A percentile compares a stretch with the other conserved stretches of the same genome.
Evolutionary conservation across 2,888 invertebrate genomes (phyloP).

Genomic region (Listrodromus nycthemerus): DNA sequence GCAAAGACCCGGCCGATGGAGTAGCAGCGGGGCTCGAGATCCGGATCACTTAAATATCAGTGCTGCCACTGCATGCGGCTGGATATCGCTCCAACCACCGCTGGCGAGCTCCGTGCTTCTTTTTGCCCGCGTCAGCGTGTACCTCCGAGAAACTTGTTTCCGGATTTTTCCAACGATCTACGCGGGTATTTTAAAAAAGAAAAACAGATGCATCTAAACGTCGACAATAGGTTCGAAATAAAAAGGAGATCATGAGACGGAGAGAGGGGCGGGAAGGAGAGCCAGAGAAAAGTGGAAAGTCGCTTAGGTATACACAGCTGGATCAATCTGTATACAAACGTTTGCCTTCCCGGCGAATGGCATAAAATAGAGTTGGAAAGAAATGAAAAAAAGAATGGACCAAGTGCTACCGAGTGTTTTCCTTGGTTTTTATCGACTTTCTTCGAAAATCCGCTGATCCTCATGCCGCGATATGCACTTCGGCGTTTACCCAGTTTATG

Average conservation of each 20-base stretch:
- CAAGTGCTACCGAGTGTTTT: conserved; percentile 35
- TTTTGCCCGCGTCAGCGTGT: conserved; percentile 55
- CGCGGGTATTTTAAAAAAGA: conserved; percentile 21
- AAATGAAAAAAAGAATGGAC: conserved; percentile 27
- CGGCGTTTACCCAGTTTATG: conserved; percentile 52
- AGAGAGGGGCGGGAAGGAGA: not conserved
- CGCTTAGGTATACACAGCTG: conserved; percentile 44
- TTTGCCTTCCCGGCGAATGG: conserved; percentile 32
- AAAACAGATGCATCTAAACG: conserved; percentile 26
- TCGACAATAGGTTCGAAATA: not conserved
- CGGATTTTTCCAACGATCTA: conserved; percentile 44
- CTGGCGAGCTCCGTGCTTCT: not conserved
- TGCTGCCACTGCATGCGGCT: conserved; percentile 8
- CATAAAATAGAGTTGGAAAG: conserved; percentile 16
- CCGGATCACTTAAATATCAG: conserved; percentile 39
- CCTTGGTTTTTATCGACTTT: conserved; percentile 41
- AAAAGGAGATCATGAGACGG: conserved; percentile 25
- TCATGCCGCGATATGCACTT: conserved; percentile 51
- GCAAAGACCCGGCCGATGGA: conserved; percentile 12
- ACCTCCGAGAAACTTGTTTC: conserved; percentile 47
- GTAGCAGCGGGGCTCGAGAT: conserved; percentile 13
- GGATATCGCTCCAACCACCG: not conserved
- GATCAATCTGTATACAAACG: conserved; percentile 57
- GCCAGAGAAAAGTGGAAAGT: conserved; percentile 29
- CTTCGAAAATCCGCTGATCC: conserved; percentile 48